phyloP scores from a whole-genome alignment of 2,797 vertebrate genomes.

The Eurystomus glaucurus region DNA sequence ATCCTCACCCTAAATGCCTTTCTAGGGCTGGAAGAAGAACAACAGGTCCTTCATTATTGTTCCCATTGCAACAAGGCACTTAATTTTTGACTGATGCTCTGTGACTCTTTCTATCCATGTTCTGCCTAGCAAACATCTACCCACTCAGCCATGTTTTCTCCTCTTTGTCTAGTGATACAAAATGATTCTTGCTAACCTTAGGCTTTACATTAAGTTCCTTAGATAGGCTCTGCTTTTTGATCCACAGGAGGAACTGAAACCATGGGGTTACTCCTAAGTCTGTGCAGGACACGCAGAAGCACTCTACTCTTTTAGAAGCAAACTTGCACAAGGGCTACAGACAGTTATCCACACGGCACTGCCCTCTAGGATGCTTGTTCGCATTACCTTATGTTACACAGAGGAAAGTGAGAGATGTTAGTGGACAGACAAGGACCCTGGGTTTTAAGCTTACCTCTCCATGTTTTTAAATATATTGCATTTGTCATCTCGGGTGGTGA shows the following conservation, averaged over 20 bases:
- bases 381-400: background rate
- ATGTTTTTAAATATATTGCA: slow-evolving; percentile 98
- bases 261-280: background rate
- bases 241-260: background rate
- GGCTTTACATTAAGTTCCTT: background rate
- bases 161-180: accelerated
- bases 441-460: slow-evolving; percentile 86
- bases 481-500: slow-evolving; percentile 92
- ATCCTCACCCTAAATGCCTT: background rate
- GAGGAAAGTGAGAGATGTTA: background rate
- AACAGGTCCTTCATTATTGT: background rate
- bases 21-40: background rate
- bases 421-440: background rate
- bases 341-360: background rate
- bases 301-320: background rate
- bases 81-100: background rate
- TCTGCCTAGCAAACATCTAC: background rate
- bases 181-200: background rate
- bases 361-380: background rate
- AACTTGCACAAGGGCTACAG: background rate
- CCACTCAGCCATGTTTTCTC: background rate
- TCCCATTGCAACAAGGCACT: background rate
- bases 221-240: background rate
- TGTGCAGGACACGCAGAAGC: background rate
- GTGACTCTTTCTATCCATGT: background rate